phyloP scores from a whole-genome alignment of 2,113 vertebrate genomes.

The Potamarius usumacintae region DNA sequence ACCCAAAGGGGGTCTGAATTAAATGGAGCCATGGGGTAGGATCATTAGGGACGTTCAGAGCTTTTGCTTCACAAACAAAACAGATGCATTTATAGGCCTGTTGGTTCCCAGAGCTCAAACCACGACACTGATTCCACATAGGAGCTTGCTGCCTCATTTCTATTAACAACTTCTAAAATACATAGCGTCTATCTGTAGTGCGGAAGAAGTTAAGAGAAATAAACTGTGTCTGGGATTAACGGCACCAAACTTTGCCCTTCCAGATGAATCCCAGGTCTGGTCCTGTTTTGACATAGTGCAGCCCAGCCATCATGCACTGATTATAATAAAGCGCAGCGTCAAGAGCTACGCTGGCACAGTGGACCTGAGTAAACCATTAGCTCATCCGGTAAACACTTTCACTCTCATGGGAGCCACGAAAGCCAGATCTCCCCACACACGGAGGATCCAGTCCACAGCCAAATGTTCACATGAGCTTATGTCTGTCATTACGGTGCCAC shows the following conservation, averaged over 20 bases:
- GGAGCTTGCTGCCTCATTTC: background rate
- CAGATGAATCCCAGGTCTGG: constrained; percentile 42
- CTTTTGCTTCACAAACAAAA: constrained; percentile 31
- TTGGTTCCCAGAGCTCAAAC: background rate
- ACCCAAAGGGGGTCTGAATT: constrained; percentile 2
- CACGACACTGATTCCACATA: constrained; percentile 27
- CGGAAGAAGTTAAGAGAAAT: constrained; percentile 40
- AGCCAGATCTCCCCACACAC: constrained; percentile 3
- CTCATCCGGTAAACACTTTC: constrained; percentile 55
- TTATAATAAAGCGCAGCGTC: constrained; percentile 58
- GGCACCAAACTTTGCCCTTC: constrained; percentile 37
- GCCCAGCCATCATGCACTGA: constrained; percentile 49
- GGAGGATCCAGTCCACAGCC: constrained; percentile 50
- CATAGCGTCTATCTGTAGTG: constrained; percentile 3
- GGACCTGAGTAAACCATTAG: constrained; percentile 64
- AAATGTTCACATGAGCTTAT: constrained; percentile 54
- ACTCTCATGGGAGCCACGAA: constrained; percentile 37
- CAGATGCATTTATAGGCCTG: constrained; percentile 7
- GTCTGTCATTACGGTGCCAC: constrained; percentile 66
- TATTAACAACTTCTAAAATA: background rate
- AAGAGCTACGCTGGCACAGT: constrained; percentile 43
- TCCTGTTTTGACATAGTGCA: constrained; percentile 42
- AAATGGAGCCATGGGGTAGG: background rate
- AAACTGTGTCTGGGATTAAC: constrained; percentile 43
- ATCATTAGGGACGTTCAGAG: constrained; percentile 12